A percentile compares a stretch with the other conserved stretches of the same genome.
Conservation (phyloP, 2,888 invertebrate species). For the Eupithecia insigniata region DNA sequence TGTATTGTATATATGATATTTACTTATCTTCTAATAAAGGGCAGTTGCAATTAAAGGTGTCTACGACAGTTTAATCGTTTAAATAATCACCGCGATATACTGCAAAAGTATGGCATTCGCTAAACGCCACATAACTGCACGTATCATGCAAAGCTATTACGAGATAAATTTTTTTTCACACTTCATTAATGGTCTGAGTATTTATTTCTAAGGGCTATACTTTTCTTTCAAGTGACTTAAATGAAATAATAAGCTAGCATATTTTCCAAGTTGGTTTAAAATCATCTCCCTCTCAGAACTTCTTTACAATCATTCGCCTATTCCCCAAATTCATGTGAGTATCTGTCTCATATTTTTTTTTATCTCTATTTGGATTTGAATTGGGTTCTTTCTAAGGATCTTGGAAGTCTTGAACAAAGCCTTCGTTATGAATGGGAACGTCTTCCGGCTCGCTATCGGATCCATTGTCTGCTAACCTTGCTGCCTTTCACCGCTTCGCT, state of each 20-base stretch:
- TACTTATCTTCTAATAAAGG: not conserved
- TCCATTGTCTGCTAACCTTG: slow-evolving; percentile 71
- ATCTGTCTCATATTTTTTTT: not conserved
- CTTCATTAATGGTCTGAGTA: slow-evolving; percentile 32
- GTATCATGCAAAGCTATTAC: slow-evolving; percentile 42
- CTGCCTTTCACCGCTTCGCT: slow-evolving; percentile 75
- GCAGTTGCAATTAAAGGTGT: not conserved
- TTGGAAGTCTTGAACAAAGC: slow-evolving; percentile 61
- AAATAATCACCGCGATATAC: slow-evolving; percentile 35
- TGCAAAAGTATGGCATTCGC: slow-evolving; percentile 35
- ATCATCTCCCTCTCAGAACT: not conserved
- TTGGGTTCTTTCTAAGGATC: slow-evolving; percentile 56
- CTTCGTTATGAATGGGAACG: slow-evolving; percentile 69
- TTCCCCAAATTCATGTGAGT: not conserved
- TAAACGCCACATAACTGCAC: slow-evolving; percentile 41
- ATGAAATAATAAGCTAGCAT: not conserved
- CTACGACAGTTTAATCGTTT: slow-evolving; percentile 29
- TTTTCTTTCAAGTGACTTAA: slow-evolving; percentile 22
- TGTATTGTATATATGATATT: no score
- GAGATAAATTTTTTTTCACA: slow-evolving; percentile 37
- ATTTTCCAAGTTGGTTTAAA: not conserved
- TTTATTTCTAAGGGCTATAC: slow-evolving; percentile 31
- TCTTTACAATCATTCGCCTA: not conserved
- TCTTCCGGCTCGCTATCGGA: slow-evolving; percentile 63
- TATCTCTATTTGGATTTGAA: slow-evolving; percentile 12